Evolutionary conservation across 1,140 invertebrate species (phyloP), one percentile per base, ranked within the genome.

Genomic region (Macrotrachela quadricornifera): DNA sequence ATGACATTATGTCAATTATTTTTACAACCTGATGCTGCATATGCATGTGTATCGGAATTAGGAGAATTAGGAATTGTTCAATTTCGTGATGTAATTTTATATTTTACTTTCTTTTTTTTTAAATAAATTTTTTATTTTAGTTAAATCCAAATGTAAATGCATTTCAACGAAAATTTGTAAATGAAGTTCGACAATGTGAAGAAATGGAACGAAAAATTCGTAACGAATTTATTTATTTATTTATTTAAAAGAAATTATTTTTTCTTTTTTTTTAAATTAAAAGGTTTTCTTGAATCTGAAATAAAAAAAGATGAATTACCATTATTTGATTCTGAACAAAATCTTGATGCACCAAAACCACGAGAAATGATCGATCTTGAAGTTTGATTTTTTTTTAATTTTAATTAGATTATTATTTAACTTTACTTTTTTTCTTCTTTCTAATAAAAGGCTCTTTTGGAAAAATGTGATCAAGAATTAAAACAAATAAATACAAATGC

Each of bases 321-420:
- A 0, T 91, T 96, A 81, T 75, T 81, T 6, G 82, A 87, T 54
- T 80, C 84, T 54, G 87, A 87, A 1, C 91, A 79, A 57, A 85
- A 91, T 59, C 77, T 85, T 50, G 90, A 85, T 60, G 90, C 90
- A 11, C 91, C 91, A 8, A 87, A 85, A 65, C 87, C 91, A 10
- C 77, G 87, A 55, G 90, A 92, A 72, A 94, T 95, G 69, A 92
- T 92, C 60, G 83, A 94, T 70, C 73, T 94, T 55, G 87, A 92
- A 77, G 83, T 85, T 4, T 4, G 8, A 30, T 30, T 30, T 4
- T 30, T 30, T 30, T 4, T 8, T 4, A 30, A 30, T 21, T 42
- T 18, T 21, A n/a, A 16, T 17, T 30, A 4, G n/a, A 3, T 15
- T 15, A 4, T 44, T 44, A 4, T 4, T 15, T 4, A 3, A 4